A percentile compares a stretch with the other conserved stretches of the same genome.
Evolutionary conservation across 2,113 vertebrate species (phyloP).

Genomic region (Chionis minor): DNA sequence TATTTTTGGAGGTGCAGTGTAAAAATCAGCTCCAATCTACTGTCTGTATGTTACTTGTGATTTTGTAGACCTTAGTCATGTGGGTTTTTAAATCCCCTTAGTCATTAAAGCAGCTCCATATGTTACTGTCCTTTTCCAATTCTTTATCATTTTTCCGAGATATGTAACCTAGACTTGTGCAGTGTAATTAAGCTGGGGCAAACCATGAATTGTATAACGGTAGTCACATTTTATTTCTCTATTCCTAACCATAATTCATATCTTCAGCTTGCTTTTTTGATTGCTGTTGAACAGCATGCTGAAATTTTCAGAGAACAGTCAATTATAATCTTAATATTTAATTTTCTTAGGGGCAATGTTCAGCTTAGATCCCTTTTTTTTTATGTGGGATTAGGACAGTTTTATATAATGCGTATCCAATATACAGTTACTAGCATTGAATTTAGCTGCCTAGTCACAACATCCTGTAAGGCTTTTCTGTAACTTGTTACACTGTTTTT

Average conservation of each 20-base stretch:
- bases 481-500: not conserved
- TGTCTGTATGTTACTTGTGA: not conserved
- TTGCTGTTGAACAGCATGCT: not conserved
- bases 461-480: not conserved
- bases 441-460: not conserved
- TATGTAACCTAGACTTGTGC: not conserved
- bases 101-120: not conserved
- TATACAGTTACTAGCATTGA: not conserved
- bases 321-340: not conserved
- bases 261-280: not conserved
- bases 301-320: not conserved
- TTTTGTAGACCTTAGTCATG: not conserved
- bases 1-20: not conserved
- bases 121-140: not conserved
- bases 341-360: not conserved
- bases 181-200: not conserved
- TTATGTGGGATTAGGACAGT: not conserved
- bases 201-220: not conserved
- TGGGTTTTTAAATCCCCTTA: not conserved
- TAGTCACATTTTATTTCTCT: not conserved
- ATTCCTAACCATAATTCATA: not conserved
- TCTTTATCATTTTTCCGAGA: not conserved
- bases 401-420: not conserved
- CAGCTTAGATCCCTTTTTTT: not conserved
- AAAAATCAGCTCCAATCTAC: not conserved